phyloP scores from a whole-genome alignment of 2,797 vertebrate species.

The Sparidentex hasta region DNA sequence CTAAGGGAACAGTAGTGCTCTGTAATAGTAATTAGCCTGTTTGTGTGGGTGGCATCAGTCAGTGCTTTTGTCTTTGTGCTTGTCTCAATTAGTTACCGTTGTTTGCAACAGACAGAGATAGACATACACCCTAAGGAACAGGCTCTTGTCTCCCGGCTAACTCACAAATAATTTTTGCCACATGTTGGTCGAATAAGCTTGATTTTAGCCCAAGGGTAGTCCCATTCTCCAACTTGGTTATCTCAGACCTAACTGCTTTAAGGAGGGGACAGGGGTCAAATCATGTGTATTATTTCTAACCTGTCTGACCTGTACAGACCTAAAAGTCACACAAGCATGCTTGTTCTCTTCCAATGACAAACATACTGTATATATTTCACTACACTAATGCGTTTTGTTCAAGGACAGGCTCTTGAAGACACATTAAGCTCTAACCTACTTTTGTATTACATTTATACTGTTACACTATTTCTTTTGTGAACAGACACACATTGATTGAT shows the following conservation, averaged over 20 bases:
- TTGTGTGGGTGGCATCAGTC: slow-evolving; percentile 52
- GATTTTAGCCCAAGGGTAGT: slow-evolving; percentile 22
- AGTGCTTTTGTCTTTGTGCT: slow-evolving; percentile 47
- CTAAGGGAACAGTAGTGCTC: slow-evolving; percentile 39
- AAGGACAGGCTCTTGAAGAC: too few species aligned
- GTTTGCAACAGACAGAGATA: slow-evolving; percentile 11
- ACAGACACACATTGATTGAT: too few species aligned
- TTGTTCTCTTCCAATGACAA: background rate
- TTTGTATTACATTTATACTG: too few species aligned
- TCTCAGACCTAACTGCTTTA: background rate
- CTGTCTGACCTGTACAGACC: background rate
- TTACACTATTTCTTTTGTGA: too few species aligned
- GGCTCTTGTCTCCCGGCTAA: slow-evolving; percentile 26
- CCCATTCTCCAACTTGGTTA: background rate
- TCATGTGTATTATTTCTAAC: background rate
- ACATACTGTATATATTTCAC: background rate
- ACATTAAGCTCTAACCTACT: too few species aligned
- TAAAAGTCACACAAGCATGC: background rate
- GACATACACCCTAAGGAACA: slow-evolving; percentile 2
- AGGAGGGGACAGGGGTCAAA: background rate
- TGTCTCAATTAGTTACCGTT: slow-evolving; percentile 55
- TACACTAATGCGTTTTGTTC: background rate
- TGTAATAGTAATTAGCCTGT: slow-evolving; percentile 50
- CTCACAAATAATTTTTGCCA: slow-evolving; percentile 17
- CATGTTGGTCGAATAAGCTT: slow-evolving; percentile 10